These are phyloP conservation scores for Sebastes schlegelii DNA, from an alignment of 2,113 vertebrate genomes.

Conservation along the genomic window DNA sequence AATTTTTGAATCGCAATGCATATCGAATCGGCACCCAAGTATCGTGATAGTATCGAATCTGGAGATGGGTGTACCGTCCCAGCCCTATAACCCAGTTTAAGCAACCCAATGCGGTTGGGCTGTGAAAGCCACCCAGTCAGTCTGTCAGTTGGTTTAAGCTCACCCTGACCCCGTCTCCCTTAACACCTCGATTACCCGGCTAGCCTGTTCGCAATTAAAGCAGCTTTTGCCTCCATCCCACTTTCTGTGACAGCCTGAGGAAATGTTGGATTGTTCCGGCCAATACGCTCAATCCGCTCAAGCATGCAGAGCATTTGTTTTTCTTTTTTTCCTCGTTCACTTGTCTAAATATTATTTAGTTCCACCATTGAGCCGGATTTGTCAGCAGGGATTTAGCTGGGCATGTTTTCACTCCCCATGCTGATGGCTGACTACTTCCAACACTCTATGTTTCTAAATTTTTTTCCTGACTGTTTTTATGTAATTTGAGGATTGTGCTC, in stretches of 20 bases:
- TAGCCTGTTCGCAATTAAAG: slow-evolving; percentile 61
- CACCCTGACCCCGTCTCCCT: slow-evolving; percentile 43
- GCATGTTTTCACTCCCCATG: slow-evolving; percentile 65
- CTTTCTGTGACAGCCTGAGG: slow-evolving; percentile 69
- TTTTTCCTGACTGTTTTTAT: slow-evolving; percentile 39
- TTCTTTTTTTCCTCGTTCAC: slow-evolving; percentile 60
- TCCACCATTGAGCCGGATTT: slow-evolving; percentile 76
- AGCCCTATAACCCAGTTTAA: too few species aligned
- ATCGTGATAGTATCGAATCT: too few species aligned
- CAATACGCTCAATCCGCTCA: slow-evolving; percentile 74
- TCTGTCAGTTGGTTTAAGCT: slow-evolving; percentile 56
- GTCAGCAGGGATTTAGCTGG: slow-evolving; percentile 73
- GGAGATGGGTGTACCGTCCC: too few species aligned
- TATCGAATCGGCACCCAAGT: too few species aligned
- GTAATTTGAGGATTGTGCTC: slow-evolving; percentile 55
- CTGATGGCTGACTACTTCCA: slow-evolving; percentile 53
- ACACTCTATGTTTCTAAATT: slow-evolving; percentile 15
- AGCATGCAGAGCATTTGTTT: slow-evolving; percentile 78
- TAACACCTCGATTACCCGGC: slow-evolving; percentile 57
- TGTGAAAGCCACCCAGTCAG: slow-evolving; percentile 52
- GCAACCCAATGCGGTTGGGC: slow-evolving; percentile 42
- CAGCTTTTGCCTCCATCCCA: slow-evolving; percentile 57
- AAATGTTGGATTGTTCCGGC: slow-evolving; percentile 77
- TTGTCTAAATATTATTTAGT: slow-evolving; percentile 82
- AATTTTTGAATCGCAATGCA: too few species aligned